Base-by-base conservation (phyloP, 1,140 invertebrate genomes). In the Aricia agestis region DNA sequence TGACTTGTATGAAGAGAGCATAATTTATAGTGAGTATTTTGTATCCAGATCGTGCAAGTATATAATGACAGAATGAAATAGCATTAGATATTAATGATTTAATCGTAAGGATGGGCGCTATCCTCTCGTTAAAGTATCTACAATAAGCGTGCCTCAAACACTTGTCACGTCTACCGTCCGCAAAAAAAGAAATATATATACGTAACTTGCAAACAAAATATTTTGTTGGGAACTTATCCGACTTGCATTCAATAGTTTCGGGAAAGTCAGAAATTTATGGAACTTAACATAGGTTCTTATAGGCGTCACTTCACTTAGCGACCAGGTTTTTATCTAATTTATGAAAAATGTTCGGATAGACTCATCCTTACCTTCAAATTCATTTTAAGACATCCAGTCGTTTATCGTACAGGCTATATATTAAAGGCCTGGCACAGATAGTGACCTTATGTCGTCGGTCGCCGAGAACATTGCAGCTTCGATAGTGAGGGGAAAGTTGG, bases 361-460 rank as follows among this genome's bases (percentile, higher is more conserved):
- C 45, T 13, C 9, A 52, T 52, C 45, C 4, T 52, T 52, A 52
- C 10, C 13, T 52, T 52, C 13, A 15, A 52, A 52, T 13, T 52
- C 45, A 52, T 52, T 52, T 1, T 52, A 52, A 52, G 13, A 9
- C 45, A 52, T 36, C 36, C 36, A 36, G 5, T 36, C 75, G 72
- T 76, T 88, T 86, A 85, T 85, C 76, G 78, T 84, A 85, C 84
- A 86, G 78, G 80, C 84, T 89, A 89, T 85, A 89, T 85, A 85
- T 87, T 83, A 80, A 83, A 83, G 82, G 76, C 76, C 76, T 82
- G 80, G 84, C 81, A 77, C 84, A 82, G 80, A 82, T 87, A 86
- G 84, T 88, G 88, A 89, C 85, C 88, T 85, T 86, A 86, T 86
- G 85, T 84, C 86, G 86, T 86, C 86, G 83, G 84, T 81, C 81